Evolutionary conservation across 2,888 invertebrate genomes (phyloP).

Genomic region (Hypena proboscidalis): DNA sequence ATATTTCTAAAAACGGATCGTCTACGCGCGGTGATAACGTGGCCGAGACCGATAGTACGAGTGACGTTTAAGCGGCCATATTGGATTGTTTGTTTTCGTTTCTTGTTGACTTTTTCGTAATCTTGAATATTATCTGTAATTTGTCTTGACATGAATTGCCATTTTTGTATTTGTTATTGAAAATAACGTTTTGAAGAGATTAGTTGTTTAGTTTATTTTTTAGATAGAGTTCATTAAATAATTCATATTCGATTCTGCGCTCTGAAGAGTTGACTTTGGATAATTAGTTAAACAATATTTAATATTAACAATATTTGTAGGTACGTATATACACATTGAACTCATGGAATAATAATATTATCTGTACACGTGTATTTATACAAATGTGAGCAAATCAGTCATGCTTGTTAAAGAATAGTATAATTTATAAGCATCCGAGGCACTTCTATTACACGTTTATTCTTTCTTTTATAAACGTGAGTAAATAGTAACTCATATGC

Average conservation of each 20-base stretch:
- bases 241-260: background rate
- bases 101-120: slow-evolving; percentile 48
- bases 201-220: too few species aligned
- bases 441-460: background rate
- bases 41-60: slow-evolving; percentile 70
- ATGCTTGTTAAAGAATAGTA: background rate
- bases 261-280: too few species aligned
- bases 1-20: slow-evolving; percentile 85
- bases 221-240: background rate
- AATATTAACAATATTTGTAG: too few species aligned
- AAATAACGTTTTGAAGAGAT: too few species aligned
- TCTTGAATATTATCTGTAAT: slow-evolving; percentile 8
- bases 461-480: background rate
- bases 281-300: too few species aligned
- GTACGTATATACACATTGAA: too few species aligned
- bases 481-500: too few species aligned
- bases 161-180: slow-evolving; percentile 2
- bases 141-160: slow-evolving; percentile 12
- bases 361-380: slow-evolving; percentile 1
- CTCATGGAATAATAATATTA: background rate
- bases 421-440: background rate
- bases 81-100: slow-evolving; percentile 65
- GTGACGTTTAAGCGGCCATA: slow-evolving; percentile 67
- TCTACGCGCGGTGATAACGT: slow-evolving; percentile 78
- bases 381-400: slow-evolving; percentile 1